Conservation (phyloP, 2,888 invertebrate genomes). For the Furcula furcula region DNA sequence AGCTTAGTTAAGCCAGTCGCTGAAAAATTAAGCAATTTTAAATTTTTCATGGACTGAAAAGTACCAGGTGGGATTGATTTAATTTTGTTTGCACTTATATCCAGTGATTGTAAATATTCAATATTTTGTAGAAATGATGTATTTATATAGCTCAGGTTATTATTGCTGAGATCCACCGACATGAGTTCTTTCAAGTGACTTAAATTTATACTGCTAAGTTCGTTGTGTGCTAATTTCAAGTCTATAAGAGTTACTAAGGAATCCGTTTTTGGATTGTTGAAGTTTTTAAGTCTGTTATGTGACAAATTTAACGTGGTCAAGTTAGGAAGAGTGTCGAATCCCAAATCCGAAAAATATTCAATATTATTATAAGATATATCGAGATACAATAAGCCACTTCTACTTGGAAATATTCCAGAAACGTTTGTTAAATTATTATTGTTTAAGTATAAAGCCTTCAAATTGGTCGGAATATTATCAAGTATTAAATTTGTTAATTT, state of each 20-base stretch:
- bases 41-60: constrained; percentile 52
- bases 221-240: constrained; percentile 51
- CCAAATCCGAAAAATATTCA: constrained; percentile 27
- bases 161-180: constrained; percentile 53
- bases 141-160: constrained; percentile 43
- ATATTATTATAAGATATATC: constrained; percentile 55
- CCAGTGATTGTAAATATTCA: constrained; percentile 49
- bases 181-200: constrained; percentile 49
- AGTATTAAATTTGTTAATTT: constrained; percentile 39
- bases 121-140: constrained; percentile 46
- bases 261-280: constrained; percentile 53
- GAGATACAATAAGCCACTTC: constrained; percentile 41
- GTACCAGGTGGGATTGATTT: constrained; percentile 54
- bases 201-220: constrained; percentile 48
- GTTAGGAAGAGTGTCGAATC: constrained; percentile 36
- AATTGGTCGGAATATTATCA: constrained; percentile 35
- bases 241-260: constrained; percentile 43
- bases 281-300: constrained; percentile 49
- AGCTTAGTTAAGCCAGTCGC: constrained; percentile 49
- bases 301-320: constrained; percentile 48
- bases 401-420: constrained; percentile 35
- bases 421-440: constrained; percentile 48
- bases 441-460: constrained; percentile 56
- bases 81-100: constrained; percentile 58
- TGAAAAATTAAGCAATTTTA: constrained; percentile 60